A percentile compares a stretch with the other conserved stretches of the same genome.
These are phyloP conservation scores for Hyposoter didymator DNA, from an alignment of 2,888 invertebrate genomes.

Conservation along the genomic window DNA sequence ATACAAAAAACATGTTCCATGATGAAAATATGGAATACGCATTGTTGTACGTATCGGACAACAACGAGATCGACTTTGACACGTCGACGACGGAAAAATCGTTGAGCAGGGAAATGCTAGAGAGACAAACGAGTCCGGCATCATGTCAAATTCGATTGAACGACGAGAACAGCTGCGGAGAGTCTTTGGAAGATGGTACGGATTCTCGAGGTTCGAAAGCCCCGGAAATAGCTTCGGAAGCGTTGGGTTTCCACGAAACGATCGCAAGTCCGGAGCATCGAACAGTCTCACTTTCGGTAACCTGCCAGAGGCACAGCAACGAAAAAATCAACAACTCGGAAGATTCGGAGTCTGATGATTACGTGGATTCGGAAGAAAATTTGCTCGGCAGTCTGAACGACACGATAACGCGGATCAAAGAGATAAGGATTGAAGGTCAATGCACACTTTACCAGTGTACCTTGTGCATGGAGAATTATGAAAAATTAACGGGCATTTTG, in stretches of 20 bases:
- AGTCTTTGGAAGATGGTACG: not conserved
- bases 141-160: not conserved
- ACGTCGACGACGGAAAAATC: not conserved
- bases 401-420: conserved; percentile 80
- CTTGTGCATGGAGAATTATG: conserved; percentile 79
- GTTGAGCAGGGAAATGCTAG: not conserved
- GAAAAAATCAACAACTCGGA: not conserved
- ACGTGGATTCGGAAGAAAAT: conserved; percentile 73
- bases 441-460: conserved; percentile 80
- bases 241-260: not conserved
- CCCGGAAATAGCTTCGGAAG: not conserved
- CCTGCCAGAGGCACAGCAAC: not conserved
- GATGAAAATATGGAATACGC: conserved; percentile 71
- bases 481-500: conserved; percentile 75
- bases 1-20: conserved; percentile 69
- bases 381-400: conserved; percentile 81
- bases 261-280: not conserved
- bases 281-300: not conserved
- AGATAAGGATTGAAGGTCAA: conserved; percentile 77
- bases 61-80: conserved; percentile 33
- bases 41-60: conserved; percentile 74
- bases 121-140: not conserved
- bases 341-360: conserved; percentile 76
- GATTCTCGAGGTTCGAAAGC: not conserved
- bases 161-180: not conserved